Base-by-base conservation (phyloP, 2,113 vertebrate genomes). In the Gallinago media region DNA sequence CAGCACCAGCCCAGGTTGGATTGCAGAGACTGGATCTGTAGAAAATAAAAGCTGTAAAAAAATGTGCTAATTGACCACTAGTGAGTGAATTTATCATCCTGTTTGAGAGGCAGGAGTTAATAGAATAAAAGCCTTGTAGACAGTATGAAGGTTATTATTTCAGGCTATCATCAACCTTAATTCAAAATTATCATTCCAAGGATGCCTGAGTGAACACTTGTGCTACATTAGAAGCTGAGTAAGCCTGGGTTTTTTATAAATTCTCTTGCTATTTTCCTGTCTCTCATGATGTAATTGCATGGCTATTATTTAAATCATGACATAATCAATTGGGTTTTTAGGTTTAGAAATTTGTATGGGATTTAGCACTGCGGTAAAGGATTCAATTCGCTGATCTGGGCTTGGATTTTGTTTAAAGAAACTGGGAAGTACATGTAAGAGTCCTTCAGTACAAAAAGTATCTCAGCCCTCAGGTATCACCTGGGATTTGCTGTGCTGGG, bases 151-250 rank as follows among this genome's bases (percentile, higher is more conserved):
- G 68, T 86, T 84, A 59, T 91, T 95, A 94, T 86, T 94, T 79
- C 85, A 87, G 78, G 61, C 80, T 95, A 89, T 95, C 94, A 88
- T 95, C 95, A 91, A 50, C 89, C 88, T 89, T 89, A 72, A 94
- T 95, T 94, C 84, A 89, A 72, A 92, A 85, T 54, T 85, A 84
- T 91, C 94, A 84, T 96, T 95, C 92, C 92, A 89, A 76, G 89
- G 56, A 89, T 94, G 91, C 84, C 91, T 63, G 81, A 92, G 34
- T 73, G 89, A 96, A 87, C 66, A 47, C 58, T 87, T 85, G 61
- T 66, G 70, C 77, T 91, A 27, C 67, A 72, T 58, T 68, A 89
- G 66, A 78, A 91, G 86, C 84, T 94, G 89, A 92, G 58, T 89
- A 95, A 95, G 47, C 66, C 77, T 76, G 84, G 23, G 3, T 42